Percentiles rank a stretch among this genome's conserved stretches.
phyloP scores from a whole-genome alignment of 2,113 vertebrate genomes.

The Pseudolaguvia tuberculata region DNA sequence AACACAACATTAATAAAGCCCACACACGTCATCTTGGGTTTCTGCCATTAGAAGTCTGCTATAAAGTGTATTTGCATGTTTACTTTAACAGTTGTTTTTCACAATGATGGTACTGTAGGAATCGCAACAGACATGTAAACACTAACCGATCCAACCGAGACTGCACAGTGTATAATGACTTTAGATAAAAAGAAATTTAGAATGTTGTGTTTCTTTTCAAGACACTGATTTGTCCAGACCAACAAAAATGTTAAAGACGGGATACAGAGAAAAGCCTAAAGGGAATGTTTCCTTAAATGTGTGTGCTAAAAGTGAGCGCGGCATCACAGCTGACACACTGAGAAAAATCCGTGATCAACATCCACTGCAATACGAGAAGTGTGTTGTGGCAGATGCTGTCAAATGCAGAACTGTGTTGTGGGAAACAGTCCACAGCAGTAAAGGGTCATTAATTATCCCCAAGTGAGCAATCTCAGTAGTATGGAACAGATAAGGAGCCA shows the following conservation, averaged over 20 bases:
- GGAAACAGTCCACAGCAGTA: background rate
- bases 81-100: background rate
- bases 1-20: too few relatives aligned
- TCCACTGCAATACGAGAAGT: constrained; percentile 1
- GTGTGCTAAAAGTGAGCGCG: background rate
- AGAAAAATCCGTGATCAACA: background rate
- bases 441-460: constrained; percentile 6
- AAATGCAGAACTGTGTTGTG: constrained; percentile 2
- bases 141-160: background rate
- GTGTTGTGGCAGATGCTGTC: constrained; percentile 22
- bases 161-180: too few relatives aligned
- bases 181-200: background rate
- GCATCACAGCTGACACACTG: background rate
- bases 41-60: too few relatives aligned
- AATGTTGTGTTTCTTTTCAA: background rate
- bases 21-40: too few relatives aligned
- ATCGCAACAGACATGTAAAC: too few relatives aligned
- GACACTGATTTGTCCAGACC: too few relatives aligned
- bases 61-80: background rate
- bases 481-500: constrained; percentile 7
- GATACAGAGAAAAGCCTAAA: too few relatives aligned
- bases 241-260: background rate
- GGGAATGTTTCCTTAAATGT: background rate
- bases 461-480: constrained; percentile 12
- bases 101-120: too few relatives aligned